These are phyloP conservation scores for Pteronura brasiliensis DNA, from an alignment of 2,113 vertebrate species.

Conservation along the genomic window DNA sequence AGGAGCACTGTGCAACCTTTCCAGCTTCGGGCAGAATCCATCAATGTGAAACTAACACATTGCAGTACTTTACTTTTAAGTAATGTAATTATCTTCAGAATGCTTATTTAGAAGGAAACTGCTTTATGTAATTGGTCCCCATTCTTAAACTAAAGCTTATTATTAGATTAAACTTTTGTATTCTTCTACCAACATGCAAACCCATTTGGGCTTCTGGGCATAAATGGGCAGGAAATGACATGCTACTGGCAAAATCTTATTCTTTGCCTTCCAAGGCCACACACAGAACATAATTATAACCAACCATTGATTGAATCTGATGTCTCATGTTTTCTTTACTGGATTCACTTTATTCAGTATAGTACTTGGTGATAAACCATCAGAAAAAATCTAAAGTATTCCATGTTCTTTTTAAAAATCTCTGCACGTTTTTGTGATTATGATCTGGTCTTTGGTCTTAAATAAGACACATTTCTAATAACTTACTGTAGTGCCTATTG, in stretches of 20 bases:
- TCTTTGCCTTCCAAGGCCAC: conserved; percentile 16
- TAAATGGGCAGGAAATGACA: not conserved
- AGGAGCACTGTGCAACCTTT: not conserved
- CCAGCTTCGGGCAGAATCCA: not conserved
- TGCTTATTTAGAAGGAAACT: not conserved
- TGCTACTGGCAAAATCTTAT: not conserved
- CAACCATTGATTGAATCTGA: not conserved
- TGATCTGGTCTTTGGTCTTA: not conserved
- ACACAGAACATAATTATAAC: not conserved
- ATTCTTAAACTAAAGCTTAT: conserved; percentile 5
- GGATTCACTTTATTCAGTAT: not conserved
- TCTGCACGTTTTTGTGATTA: not conserved
- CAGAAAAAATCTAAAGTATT: conserved; percentile 16
- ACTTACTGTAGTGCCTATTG: not conserved
- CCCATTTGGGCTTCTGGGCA: not conserved
- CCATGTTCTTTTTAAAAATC: not conserved
- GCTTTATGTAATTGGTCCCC: not conserved
- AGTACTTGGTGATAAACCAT: not conserved
- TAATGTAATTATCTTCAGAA: not conserved
- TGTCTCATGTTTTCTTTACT: not conserved
- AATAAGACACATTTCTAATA: not conserved
- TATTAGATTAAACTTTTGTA: not conserved
- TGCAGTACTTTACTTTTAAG: not conserved
- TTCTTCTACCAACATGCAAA: not conserved
- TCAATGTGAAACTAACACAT: not conserved